Percentiles rank a stretch among this genome's conserved stretches.
phyloP scores from a whole-genome alignment of 2,888 invertebrate species.

The Tanytarsus gracilentus region DNA sequence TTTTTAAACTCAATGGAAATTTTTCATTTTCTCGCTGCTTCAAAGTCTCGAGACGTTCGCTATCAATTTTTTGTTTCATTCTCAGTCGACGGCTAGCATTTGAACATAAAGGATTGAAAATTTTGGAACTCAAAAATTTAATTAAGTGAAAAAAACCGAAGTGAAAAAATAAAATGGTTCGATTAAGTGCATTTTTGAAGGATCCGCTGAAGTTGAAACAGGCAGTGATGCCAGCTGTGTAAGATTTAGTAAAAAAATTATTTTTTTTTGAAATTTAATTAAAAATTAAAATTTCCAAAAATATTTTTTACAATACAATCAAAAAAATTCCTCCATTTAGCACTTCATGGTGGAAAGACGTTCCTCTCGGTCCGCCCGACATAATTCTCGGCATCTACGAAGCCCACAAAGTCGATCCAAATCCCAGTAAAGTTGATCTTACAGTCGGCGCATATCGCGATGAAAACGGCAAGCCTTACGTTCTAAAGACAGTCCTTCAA shows the following conservation, averaged over 20 bases:
- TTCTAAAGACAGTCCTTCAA: conserved; percentile 77
- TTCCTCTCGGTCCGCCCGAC: conserved; percentile 96
- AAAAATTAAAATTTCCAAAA: not conserved
- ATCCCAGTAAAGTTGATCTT: conserved; percentile 92
- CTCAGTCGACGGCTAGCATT: not conserved
- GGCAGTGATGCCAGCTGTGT: not conserved
- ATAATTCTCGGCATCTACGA: conserved; percentile 96
- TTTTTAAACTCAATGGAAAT: too few relatives aligned
- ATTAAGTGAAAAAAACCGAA: not conserved
- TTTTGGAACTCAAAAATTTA: not conserved
- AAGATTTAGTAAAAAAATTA: not conserved
- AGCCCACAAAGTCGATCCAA: conserved; percentile 82
- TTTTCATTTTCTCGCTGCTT: too few relatives aligned
- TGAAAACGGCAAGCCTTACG: conserved; percentile 92
- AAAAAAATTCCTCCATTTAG: not conserved
- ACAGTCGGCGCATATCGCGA: conserved; percentile 96
- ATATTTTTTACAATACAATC: not conserved
- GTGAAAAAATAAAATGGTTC: conserved; percentile 3
- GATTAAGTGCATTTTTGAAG: not conserved
- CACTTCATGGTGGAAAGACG: conserved; percentile 65
- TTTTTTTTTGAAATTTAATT: not conserved
- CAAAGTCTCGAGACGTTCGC: too few relatives aligned
- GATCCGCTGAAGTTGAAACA: conserved; percentile 19
- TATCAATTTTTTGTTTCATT: not conserved
- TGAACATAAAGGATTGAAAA: not conserved